Evolutionary conservation across 2,113 vertebrate species (phyloP), one percentile per base, ranked within the genome.

Genomic region (Gasterosteus nipponicus): DNA sequence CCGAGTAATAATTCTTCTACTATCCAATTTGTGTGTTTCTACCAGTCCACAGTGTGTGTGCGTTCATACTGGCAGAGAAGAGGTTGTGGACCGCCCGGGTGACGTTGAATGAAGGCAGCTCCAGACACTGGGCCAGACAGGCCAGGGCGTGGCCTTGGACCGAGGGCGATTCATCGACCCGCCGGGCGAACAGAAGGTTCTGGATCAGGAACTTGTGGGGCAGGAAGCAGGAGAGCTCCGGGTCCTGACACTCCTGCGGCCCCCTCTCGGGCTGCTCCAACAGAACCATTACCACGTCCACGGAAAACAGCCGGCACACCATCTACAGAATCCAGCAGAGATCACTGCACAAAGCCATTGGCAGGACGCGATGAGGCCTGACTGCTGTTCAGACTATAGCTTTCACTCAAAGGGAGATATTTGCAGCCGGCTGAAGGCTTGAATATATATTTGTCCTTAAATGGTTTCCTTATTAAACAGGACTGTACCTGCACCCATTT

Each of bases 161-260:
- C 0, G 92, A 89, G 0, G 98, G 89, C 0, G 96, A 95, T 47
- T 87, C 87, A 79, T 99, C 98, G 0, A 90, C 94, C 76, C 96
- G 96, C 3, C 95, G 94, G 1, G 93, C 91, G 18, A 97, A 97
- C 80, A 99, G 89, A 81, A 98, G 91, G 62, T 87, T 90, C 84
- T 97, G 96, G 12, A 98, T 94, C 73, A 99, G 86, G 81, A 97
- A 98, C 78, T 92, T 95, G 59, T 97, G 97, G 2, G 94, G 88
- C 6, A 98, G 81, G 69, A 96, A 95, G 19, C 42, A 68, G 51
- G 93, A 88, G 0, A 89, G 90, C 5, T 96, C 94, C 0, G 73
- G 64, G 5, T 94, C 83, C 41, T 94, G n/a, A 5, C 90, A 82
- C 12, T 62, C 78, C 3, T 93, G 93, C 0, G 5, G n/a, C 0